Conservation (phyloP, 2,888 invertebrate genomes). For the Eudasyphora cyanicolor region DNA sequence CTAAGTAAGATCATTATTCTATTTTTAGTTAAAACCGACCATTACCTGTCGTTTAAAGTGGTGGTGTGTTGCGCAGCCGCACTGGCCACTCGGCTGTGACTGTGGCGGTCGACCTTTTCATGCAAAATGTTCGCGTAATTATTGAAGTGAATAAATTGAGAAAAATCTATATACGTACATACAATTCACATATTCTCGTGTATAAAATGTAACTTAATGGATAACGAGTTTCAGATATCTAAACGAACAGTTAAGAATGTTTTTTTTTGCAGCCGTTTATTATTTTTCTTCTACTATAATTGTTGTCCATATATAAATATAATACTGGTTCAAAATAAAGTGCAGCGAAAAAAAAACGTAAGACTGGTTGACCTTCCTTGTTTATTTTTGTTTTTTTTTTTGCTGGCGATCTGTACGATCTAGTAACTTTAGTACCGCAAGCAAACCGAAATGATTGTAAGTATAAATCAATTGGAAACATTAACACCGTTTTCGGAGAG, state of each 20-base stretch:
- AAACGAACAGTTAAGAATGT: background rate
- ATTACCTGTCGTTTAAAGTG: background rate
- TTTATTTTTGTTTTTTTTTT: background rate
- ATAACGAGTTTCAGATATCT: background rate
- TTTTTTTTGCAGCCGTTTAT: background rate
- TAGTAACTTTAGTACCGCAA: background rate
- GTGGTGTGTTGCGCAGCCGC: background rate
- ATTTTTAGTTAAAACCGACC: background rate
- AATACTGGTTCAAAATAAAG: too few species aligned
- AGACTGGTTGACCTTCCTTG: conserved; percentile 29
- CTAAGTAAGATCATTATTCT: conserved; percentile 22
- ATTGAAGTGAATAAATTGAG: background rate
- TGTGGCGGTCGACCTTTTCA: conserved; percentile 8
- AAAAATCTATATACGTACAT: too few species aligned
- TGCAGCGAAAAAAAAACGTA: background rate
- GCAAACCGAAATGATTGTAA: background rate
- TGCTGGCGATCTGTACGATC: background rate
- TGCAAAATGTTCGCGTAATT: conserved; percentile 13
- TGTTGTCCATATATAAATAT: background rate
- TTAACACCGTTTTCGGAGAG: background rate
- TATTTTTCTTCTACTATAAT: too few species aligned
- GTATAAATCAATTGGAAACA: conserved; percentile 19
- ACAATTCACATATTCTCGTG: background rate
- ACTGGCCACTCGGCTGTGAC: background rate
- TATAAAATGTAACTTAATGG: background rate